Evolutionary conservation across 2,888 invertebrate genomes (phyloP), one percentile per base, ranked within the genome.

Genomic region (Himalopsyche anomala): DNA sequence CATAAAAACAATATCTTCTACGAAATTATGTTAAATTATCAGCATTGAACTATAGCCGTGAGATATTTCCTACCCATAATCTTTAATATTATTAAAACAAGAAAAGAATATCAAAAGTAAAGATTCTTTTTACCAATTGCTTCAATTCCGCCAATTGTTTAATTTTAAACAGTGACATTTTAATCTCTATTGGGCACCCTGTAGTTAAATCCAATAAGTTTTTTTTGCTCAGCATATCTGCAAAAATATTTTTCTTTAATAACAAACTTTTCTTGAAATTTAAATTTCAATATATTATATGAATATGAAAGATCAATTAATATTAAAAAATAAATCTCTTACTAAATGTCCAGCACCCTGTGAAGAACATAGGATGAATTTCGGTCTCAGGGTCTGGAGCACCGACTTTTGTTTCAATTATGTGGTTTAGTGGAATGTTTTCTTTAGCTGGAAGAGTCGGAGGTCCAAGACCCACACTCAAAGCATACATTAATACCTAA

Each of bases 401-500:
- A 15, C 74, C 74, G 19, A 38, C 9, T 15, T 12, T 28, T 74
- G 74, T 74, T 74, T 74, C 36, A 15, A 74, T 36, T 36, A 74
- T 74, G 74, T 28, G 74, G 36, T 74, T 36, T 15, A 74, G 74
- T 12, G 74, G 74, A 74, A 74, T 38, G 28, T 19, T 74, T 36
- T 74, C 74, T 36, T 74, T 36, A 8, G 74, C 74, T 1, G 74
- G 74, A 36, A 74, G 74, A n/a, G 74, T 74, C 12, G 74, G 74
- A 36, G 74, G 74, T 38, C 74, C 74, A 74, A 74, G 74, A 74
- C 74, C 74, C 15, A 74, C 74, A 15, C 74, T 74, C 38, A 74
- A 74, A 2, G 74, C 74, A 74, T 74, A 74, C 9, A 74, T 9
- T 36, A 74, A 36, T 19, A 74, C 38, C 74, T 74, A 28, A 62